A percentile compares a stretch with the other conserved stretches of the same genome.
Evolutionary conservation across 2,797 vertebrate genomes (phyloP).

Genomic region (Mionectes olivaceus): DNA sequence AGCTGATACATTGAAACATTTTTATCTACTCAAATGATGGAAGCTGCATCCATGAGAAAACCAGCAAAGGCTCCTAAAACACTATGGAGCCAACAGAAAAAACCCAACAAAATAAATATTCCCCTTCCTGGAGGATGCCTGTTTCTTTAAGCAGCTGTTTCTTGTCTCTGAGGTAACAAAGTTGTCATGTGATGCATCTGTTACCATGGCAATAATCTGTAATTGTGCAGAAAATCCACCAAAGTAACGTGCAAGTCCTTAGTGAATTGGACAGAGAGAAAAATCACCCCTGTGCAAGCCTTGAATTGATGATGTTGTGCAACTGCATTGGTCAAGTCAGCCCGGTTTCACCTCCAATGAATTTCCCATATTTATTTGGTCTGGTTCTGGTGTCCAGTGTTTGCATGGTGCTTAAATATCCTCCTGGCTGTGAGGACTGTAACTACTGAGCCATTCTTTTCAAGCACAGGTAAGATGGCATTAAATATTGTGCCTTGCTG

Average conservation of each 20-base stretch:
- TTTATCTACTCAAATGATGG: slow-evolving; percentile 49
- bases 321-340: slow-evolving; percentile 50
- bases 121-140: slow-evolving; percentile 71
- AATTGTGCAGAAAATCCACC: slow-evolving; percentile 84
- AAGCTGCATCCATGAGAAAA: slow-evolving; percentile 61
- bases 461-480: not conserved
- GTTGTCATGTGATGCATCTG: slow-evolving; percentile 78
- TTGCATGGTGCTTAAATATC: not conserved
- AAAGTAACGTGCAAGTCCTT: slow-evolving; percentile 80
- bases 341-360: slow-evolving; percentile 30
- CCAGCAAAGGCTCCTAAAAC: slow-evolving; percentile 66
- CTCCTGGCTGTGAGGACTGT: not conserved
- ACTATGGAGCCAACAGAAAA: slow-evolving; percentile 28
- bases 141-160: slow-evolving; percentile 78
- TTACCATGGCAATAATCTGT: slow-evolving; percentile 86
- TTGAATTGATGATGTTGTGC: slow-evolving; percentile 66
- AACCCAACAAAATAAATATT: slow-evolving; percentile 14
- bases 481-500: not conserved
- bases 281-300: slow-evolving; percentile 71
- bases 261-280: slow-evolving; percentile 78
- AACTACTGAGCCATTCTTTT: not conserved
- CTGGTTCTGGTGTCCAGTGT: not conserved
- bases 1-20: slow-evolving; percentile 57
- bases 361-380: not conserved
- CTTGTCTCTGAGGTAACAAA: slow-evolving; percentile 82